These are phyloP conservation scores for Eristalinus sepulchralis DNA, from an alignment of 2,888 invertebrate genomes.

Conservation along the genomic window DNA sequence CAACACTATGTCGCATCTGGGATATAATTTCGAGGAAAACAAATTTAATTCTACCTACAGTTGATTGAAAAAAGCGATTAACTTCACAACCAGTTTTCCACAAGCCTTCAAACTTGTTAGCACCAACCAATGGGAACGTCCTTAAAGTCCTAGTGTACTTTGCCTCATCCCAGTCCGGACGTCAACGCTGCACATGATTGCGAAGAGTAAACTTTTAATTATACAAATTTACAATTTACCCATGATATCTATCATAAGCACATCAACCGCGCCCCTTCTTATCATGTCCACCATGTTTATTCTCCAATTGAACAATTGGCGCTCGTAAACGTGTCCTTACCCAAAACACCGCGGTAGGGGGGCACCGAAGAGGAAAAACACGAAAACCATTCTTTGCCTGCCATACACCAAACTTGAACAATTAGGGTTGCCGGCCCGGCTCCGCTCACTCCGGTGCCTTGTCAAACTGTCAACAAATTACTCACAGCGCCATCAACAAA, in stretches of 20 bases:
- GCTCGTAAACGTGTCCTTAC: constrained; percentile 51
- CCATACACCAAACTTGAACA: constrained; percentile 30
- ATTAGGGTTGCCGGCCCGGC: constrained; percentile 60
- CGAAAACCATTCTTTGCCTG: constrained; percentile 29
- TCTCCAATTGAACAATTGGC: constrained; percentile 66
- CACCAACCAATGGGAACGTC: background rate
- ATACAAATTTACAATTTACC: constrained; percentile 46
- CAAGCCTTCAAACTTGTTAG: background rate
- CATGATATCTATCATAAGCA: constrained; percentile 63
- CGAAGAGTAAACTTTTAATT: constrained; percentile 45
- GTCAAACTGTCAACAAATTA: constrained; percentile 70
- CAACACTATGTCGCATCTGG: no score
- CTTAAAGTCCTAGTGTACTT: background rate
- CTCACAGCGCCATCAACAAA: constrained; percentile 45
- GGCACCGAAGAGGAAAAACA: constrained; percentile 38
- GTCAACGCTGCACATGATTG: constrained; percentile 16
- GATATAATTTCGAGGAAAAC: no score
- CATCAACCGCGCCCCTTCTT: constrained; percentile 67
- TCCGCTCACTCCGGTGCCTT: constrained; percentile 49
- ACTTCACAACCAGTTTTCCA: background rate
- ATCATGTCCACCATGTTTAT: constrained; percentile 71
- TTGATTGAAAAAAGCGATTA: background rate
- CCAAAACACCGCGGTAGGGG: constrained; percentile 16
- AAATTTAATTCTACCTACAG: background rate
- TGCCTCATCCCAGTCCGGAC: background rate